phyloP scores from a whole-genome alignment of 2,888 invertebrate genomes.

The Andrena chrysosceles region DNA sequence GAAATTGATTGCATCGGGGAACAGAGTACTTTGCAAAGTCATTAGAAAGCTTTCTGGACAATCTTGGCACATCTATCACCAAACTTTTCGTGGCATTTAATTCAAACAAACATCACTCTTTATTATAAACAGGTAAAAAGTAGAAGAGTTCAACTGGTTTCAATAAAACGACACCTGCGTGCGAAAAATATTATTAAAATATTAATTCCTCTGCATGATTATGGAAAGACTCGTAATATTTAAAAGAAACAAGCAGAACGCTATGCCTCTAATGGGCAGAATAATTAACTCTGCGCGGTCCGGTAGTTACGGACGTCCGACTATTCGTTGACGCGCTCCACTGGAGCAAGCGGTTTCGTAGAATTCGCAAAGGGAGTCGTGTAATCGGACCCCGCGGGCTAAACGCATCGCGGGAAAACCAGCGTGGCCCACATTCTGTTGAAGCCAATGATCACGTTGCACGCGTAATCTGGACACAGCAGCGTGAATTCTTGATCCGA shows the following conservation, averaged over 20 bases:
- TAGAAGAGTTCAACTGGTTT: too few relatives aligned
- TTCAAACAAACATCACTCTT: not conserved
- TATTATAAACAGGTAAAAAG: not conserved
- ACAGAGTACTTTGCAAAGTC: not conserved
- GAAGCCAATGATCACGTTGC: not conserved
- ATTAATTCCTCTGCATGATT: not conserved
- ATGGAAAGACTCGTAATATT: not conserved
- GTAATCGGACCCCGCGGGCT: constrained; percentile 4
- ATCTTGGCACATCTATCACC: not conserved
- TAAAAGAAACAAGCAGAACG: not conserved
- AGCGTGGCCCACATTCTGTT: not conserved
- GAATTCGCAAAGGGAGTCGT: not conserved
- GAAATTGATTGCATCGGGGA: not conserved
- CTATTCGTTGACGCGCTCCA: constrained; percentile 26
- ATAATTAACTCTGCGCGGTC: not conserved
- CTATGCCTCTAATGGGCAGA: constrained; percentile 3
- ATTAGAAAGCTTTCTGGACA: not conserved
- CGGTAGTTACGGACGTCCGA: not conserved
- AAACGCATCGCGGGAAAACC: not conserved
- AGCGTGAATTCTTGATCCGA: constrained; percentile 2
- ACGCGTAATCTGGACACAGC: constrained; percentile 20
- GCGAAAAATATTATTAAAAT: not conserved
- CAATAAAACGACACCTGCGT: too few relatives aligned
- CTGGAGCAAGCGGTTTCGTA: constrained; percentile 11
- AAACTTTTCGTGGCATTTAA: not conserved